A percentile compares a stretch with the other conserved stretches of the same genome.
phyloP scores from a whole-genome alignment of 2,888 invertebrate genomes.

The Drosophila setosimentum region DNA sequence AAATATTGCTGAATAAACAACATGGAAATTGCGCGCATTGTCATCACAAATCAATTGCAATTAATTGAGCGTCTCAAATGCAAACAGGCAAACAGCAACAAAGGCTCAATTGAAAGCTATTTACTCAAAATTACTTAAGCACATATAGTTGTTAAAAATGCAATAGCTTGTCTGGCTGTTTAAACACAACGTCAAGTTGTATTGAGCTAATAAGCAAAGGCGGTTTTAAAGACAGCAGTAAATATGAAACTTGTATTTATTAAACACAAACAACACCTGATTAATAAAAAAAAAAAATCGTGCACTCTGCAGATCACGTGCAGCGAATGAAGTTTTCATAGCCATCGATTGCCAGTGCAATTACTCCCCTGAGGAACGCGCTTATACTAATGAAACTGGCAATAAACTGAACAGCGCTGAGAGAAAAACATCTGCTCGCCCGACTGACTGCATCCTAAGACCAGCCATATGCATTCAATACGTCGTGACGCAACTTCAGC shows the following conservation, averaged over 20 bases:
- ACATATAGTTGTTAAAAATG: background rate
- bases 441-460: constrained; percentile 66
- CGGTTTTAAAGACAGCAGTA: background rate
- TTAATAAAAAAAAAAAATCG: background rate
- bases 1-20: constrained; percentile 47
- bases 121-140: constrained; percentile 1
- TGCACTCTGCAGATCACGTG: background rate
- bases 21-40: constrained; percentile 41
- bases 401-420: constrained; percentile 61
- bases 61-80: constrained; percentile 34
- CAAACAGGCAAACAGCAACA: background rate
- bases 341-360: constrained; percentile 13
- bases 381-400: constrained; percentile 66
- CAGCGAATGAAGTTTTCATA: constrained; percentile 1
- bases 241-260: background rate
- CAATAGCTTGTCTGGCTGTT: background rate
- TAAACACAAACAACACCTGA: background rate
- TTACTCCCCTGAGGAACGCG: constrained; percentile 16
- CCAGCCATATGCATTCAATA: constrained; percentile 48
- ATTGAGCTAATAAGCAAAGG: background rate
- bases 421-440: constrained; percentile 34
- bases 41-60: constrained; percentile 70
- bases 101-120: background rate
- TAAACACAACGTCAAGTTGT: background rate
- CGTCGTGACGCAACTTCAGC: constrained; percentile 23